phyloP scores from a whole-genome alignment of 2,888 invertebrate species.

The Arctia plantaginis region DNA sequence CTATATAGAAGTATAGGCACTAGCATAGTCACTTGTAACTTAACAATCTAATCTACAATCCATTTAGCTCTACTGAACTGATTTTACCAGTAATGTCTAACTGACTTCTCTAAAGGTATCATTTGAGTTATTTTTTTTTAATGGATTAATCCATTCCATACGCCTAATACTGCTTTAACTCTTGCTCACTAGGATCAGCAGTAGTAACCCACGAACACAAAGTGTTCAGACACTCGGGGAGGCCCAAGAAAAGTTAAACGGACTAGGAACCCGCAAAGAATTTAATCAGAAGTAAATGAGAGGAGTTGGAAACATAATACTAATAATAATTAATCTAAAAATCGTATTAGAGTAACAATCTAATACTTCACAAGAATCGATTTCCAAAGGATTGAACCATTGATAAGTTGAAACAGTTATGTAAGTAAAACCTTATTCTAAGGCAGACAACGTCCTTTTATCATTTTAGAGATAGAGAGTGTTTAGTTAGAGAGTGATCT shows the following conservation, averaged over 20 bases:
- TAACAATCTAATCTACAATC: not conserved
- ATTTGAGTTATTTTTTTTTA: too few species aligned
- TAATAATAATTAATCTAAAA: too few species aligned
- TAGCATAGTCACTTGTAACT: not conserved
- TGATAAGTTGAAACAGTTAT: not conserved
- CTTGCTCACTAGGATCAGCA: too few species aligned
- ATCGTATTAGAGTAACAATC: not conserved
- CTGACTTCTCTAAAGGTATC: too few species aligned
- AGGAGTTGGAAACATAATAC: not conserved
- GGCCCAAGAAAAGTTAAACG: not conserved
- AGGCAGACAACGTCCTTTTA: not conserved
- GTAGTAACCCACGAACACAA: too few species aligned
- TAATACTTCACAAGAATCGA: not conserved
- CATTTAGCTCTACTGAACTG: not conserved
- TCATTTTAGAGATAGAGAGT: too few species aligned
- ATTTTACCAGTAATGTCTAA: too few species aligned
- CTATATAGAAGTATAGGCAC: too few species aligned
- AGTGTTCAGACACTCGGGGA: not conserved
- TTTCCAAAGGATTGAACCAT: not conserved
- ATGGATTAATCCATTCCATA: too few species aligned
- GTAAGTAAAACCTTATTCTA: not conserved
- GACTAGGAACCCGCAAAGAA: too few species aligned
- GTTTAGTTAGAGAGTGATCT: not conserved
- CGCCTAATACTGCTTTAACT: too few species aligned
- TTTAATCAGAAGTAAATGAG: too few species aligned